A percentile compares a stretch with the other conserved stretches of the same genome.
Conservation (phyloP, 2,888 invertebrate genomes). For the Tachina fera region DNA sequence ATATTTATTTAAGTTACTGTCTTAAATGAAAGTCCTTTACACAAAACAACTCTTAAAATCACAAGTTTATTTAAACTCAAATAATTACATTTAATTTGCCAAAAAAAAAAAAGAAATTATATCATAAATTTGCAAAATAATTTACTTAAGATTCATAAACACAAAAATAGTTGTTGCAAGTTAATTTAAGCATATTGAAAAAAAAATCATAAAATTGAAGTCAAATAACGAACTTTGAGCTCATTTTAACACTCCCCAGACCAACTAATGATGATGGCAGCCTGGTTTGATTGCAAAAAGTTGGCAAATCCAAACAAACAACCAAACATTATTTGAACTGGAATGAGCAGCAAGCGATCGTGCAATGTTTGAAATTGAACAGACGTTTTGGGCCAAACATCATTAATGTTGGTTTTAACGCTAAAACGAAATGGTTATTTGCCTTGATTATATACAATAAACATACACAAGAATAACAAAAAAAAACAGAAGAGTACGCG, state of each 20-base stretch:
- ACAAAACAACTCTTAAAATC: not conserved
- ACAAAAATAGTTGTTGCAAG: not conserved
- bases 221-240: conserved; percentile 44
- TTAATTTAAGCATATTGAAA: conserved; percentile 28
- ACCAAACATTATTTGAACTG: conserved; percentile 21
- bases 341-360: conserved; percentile 25
- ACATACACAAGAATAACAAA: conserved; percentile 14
- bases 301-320: conserved; percentile 14
- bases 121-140: conserved; percentile 34
- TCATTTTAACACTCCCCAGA: conserved; percentile 30
- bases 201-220: conserved; percentile 41
- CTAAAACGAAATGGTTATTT: conserved; percentile 82
- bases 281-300: conserved; percentile 1
- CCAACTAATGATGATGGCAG: conserved; percentile 35
- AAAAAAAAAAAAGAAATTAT: conserved; percentile 9
- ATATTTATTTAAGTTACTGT: too few species aligned
- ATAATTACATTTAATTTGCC: conserved; percentile 1
- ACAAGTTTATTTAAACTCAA: not conserved
- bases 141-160: conserved; percentile 10
- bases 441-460: conserved; percentile 80
- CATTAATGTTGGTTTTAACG: conserved; percentile 83
- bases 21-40: not conserved
- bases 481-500: conserved; percentile 45
- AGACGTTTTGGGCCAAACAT: conserved; percentile 34
- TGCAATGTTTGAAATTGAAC: conserved; percentile 24